These are phyloP conservation scores for Pempheris klunzingeri DNA, from an alignment of 2,797 vertebrate genomes.

Conservation along the genomic window DNA sequence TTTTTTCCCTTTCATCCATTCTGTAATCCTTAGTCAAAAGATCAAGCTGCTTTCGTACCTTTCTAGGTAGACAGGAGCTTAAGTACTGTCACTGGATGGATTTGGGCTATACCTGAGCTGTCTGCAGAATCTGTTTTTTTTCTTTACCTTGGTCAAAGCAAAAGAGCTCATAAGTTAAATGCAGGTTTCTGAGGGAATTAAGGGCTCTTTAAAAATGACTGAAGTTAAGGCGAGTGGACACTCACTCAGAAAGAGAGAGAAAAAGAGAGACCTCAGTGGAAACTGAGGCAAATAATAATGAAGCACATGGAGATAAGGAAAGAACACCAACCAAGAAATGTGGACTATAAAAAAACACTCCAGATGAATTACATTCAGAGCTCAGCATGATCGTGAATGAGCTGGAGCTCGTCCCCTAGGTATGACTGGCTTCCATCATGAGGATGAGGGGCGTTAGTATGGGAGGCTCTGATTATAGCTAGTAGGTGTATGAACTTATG, in stretches of 20 bases:
- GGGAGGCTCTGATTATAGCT: conserved; percentile 7
- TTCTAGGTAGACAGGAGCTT: conserved; percentile 71
- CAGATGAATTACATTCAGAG: too few relatives aligned
- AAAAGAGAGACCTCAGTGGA: conserved; percentile 21
- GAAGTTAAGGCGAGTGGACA: conserved; percentile 29
- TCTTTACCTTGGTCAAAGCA: conserved; percentile 53
- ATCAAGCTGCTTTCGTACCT: conserved; percentile 73
- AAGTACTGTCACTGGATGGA: conserved; percentile 66
- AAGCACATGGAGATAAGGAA: conserved; percentile 8
- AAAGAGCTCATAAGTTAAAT: conserved; percentile 63
- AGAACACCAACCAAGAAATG: conserved; percentile 17
- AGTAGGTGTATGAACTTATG: background rate
- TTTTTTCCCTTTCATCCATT: conserved; percentile 40
- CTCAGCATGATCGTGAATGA: too few relatives aligned
- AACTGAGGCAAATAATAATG: conserved; percentile 38
- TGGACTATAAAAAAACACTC: conserved; percentile 8
- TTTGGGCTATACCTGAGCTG: conserved; percentile 55
- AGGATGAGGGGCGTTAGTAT: background rate
- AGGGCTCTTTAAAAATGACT: conserved; percentile 39
- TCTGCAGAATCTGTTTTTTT: conserved; percentile 38
- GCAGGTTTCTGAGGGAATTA: conserved; percentile 52
- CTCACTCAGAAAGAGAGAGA: background rate
- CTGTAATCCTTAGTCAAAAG: conserved; percentile 72
- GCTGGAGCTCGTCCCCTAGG: conserved; percentile 13
- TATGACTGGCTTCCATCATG: background rate